These are phyloP conservation scores for Henicopernis longicauda DNA, from an alignment of 2,113 vertebrate genomes.

Conservation along the genomic window DNA sequence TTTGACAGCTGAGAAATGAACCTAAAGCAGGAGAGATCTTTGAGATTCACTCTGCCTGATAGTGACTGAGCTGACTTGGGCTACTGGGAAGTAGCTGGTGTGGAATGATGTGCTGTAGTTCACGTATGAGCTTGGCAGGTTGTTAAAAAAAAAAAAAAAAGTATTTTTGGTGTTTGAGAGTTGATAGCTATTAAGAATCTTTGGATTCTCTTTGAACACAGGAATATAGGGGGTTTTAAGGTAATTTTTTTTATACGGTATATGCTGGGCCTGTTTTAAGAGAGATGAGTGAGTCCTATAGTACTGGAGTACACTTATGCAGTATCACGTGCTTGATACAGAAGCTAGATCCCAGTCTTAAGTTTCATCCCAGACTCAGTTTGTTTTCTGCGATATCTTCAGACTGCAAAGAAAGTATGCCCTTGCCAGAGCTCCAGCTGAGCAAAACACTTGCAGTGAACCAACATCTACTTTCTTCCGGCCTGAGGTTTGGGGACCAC, in stretches of 20 bases:
- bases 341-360: background rate
- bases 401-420: background rate
- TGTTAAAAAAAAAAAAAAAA: background rate
- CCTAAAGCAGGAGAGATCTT: background rate
- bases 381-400: background rate
- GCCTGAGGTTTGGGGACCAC: background rate
- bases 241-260: background rate
- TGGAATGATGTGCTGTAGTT: background rate
- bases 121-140: background rate
- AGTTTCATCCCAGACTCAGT: background rate
- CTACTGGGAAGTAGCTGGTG: background rate
- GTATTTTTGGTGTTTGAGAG: background rate
- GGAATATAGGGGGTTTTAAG: background rate
- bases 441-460: background rate
- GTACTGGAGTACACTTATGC: background rate
- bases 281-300: background rate
- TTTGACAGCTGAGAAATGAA: background rate
- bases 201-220: background rate
- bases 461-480: background rate
- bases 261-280: background rate
- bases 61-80: background rate
- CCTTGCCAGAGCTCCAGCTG: background rate
- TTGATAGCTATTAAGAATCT: background rate
- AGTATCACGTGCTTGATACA: background rate
- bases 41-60: background rate